Base-by-base conservation (phyloP, 1,140 invertebrate genomes). In the Sitophilus oryzae region DNA sequence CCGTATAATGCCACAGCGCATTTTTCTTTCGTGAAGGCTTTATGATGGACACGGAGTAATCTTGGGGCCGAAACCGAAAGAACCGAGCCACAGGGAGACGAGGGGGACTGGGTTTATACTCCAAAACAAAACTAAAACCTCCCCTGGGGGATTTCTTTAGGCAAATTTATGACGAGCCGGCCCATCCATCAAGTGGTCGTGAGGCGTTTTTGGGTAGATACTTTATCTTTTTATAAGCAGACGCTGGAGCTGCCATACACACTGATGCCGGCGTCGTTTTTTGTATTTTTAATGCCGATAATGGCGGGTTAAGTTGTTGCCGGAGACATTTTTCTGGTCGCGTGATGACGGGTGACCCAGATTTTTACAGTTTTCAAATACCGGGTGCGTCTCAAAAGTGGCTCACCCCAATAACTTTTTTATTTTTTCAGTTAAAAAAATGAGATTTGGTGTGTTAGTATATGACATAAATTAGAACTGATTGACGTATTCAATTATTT, bases 71-170 rank as follows among this genome's bases (percentile, higher is more conserved):
- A 30, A n/a, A n/a, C n/a, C n/a, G n/a, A n/a, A n/a, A n/a, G n/a
- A n/a, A n/a, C n/a, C n/a, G n/a, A n/a, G n/a, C n/a, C n/a, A n/a
- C n/a, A n/a, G 38, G 8, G 14, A 8, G n/a, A 15, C 19, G 14
- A 40, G 14, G 38, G 18, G 40, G 8, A n/a, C 3, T 2, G 41
- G n/a, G 52, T 51, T 54, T 55, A 51, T 59, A 36, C 41, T 38
- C 46, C 41, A 57, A 61, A 61, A 50, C 41, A 47, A 18, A 18
- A 20, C n/a, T 30, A 22, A 49, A 49, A 50, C 37, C 45, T 37
- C 59, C 49, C 56, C 40, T 25, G 34, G 45, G 59, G 45, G 59
- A 61, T 61, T 61, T 58, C 59, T 61, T 61, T 61, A 61, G 59
- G 55, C 59, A 61, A 61, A 61, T 61, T 61, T 61, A 58, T 61